Percentiles rank a stretch among this genome's conserved stretches.
Conservation (phyloP, 1,140 invertebrate genomes). For the Temnothorax curvispinosus region DNA sequence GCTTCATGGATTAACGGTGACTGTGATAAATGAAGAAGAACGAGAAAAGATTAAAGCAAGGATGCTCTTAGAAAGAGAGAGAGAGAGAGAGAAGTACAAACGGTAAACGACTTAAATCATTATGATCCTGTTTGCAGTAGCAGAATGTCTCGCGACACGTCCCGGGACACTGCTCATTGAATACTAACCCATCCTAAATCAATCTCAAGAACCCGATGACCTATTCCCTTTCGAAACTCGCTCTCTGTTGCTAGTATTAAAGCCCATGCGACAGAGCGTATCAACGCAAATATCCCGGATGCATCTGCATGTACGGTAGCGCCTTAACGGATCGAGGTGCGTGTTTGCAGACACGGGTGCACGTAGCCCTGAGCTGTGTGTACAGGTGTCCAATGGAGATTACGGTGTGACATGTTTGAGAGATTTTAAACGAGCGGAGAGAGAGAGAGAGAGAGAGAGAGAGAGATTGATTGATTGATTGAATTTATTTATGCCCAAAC, state of each 20-base stretch:
- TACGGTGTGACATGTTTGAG: constrained; percentile 53
- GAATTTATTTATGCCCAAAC: no score
- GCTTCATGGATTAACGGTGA: constrained; percentile 12
- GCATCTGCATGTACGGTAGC: constrained; percentile 25
- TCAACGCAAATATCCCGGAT: constrained; percentile 24
- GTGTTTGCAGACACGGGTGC: constrained; percentile 20
- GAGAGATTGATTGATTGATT: no score
- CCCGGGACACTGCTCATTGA: constrained; percentile 3
- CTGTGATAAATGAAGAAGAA: neutral
- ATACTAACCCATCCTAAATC: constrained; percentile 41
- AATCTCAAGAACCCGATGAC: constrained; percentile 42
- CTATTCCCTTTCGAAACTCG: constrained; percentile 13
- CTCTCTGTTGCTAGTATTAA: constrained; percentile 11
- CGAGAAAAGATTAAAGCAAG: neutral
- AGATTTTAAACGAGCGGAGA: constrained; percentile 34
- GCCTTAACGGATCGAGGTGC: constrained; percentile 17
- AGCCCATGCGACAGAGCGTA: neutral
- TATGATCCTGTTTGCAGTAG: constrained; percentile 62
- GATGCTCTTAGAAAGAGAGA: neutral
- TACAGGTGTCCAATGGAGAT: constrained; percentile 56
- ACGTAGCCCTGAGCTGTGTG: constrained; percentile 54
- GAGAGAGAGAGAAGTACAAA: neutral
- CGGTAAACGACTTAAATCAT: constrained; percentile 58
- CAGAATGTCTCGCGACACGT: neutral
- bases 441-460: no score